Base-by-base conservation (phyloP, 2,797 vertebrate genomes). In the Ctenopoma kingsleyae region DNA sequence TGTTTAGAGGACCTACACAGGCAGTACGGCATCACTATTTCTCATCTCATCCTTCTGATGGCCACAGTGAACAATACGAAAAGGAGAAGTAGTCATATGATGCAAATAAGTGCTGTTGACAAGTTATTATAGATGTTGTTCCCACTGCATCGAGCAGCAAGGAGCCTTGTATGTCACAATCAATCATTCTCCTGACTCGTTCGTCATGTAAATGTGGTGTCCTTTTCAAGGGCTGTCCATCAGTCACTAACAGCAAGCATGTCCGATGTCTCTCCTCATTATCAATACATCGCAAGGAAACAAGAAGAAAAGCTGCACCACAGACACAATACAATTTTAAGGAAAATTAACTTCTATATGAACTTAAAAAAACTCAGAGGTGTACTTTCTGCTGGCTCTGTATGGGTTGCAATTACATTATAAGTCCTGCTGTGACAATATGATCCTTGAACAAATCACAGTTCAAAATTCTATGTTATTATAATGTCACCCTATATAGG, bases 191-290 rank as follows among this genome's bases (percentile, higher is more conserved):
- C 71, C 81, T 20, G 67, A 71, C 85, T 87, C 87, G 83, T 93
- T 88, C 90, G 78, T 93, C 91, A 91, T 92, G 88, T 90, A 92
- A 91, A 93, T 90, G 73, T 41, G 75, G 86, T 77, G 87, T 90
- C 83, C 82, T 87, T 87, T 89, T 90, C 86, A 90, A 91, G 91
- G 90, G 82, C 82, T 80, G 87, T 92, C 84, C 89, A 93, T 94
- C 91, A 94, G 89, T 90, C 88, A 88, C 89, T 91, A 92, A 87
- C 75, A 81, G 81, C 71, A 71, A 53, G 71, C 83, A 61, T 81
- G 83, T 65, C 72, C 70, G 71, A 75, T 53, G 74, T 84, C 87
- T 68, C 70, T 76, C 64, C 69, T 86, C 74, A 71, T 90, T 87
- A 89, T 84, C 71, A 12, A 68, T 69, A 71, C 43, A 17, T 80